Evolutionary conservation across 1,140 invertebrate genomes (phyloP).

Genomic region (Dufourea novaeangliae): DNA sequence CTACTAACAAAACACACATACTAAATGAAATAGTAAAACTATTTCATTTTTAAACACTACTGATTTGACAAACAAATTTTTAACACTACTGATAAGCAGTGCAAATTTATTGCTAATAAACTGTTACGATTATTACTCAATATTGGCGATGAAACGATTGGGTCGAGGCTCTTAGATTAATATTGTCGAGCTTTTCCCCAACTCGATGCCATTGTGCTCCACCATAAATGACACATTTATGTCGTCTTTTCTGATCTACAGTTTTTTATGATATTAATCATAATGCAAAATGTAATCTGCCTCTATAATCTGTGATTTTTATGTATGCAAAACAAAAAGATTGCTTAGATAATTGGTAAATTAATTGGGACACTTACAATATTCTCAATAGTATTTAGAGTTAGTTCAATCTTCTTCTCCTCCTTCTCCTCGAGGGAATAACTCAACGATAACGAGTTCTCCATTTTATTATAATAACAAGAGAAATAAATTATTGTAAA

Average conservation of each 20-base stretch:
- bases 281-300: not conserved
- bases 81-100: not conserved
- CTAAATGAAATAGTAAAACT: too few relatives aligned
- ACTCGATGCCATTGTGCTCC: slow-evolving; percentile 51
- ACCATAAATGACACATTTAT: slow-evolving; percentile 45
- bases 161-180: slow-evolving; percentile 39
- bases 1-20: too few relatives aligned
- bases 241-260: slow-evolving; percentile 44
- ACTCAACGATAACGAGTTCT: not conserved
- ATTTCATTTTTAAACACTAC: too few relatives aligned
- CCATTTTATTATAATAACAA: slow-evolving; percentile 22
- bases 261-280: not conserved
- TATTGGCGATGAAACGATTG: slow-evolving; percentile 59
- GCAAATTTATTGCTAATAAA: not conserved
- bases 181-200: slow-evolving; percentile 57
- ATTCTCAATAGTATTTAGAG: slow-evolving; percentile 64
- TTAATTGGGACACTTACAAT: slow-evolving; percentile 51
- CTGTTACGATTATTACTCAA: slow-evolving; percentile 54
- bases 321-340: too few relatives aligned
- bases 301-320: not conserved
- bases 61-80: not conserved
- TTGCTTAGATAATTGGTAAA: too few relatives aligned
- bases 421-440: too few relatives aligned
- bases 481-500: not conserved
- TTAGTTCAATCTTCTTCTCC: slow-evolving; percentile 34